Evolutionary conservation across 2,888 invertebrate species (phyloP).

Genomic region (Malachius bipustulatus): DNA sequence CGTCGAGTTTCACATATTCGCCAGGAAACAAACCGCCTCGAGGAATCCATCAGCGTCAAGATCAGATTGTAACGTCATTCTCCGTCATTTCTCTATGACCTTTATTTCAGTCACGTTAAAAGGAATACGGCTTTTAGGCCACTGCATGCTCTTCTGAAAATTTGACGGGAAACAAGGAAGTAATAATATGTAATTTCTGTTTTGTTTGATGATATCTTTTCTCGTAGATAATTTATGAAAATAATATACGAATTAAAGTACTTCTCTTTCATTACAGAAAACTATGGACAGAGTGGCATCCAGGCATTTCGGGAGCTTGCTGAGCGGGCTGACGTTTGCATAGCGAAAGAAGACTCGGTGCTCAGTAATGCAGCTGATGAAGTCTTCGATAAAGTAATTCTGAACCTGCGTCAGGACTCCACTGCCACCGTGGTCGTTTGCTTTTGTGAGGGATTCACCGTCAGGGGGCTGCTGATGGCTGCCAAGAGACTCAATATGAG

Average conservation of each 20-base stretch:
- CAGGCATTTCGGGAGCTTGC: conserved; percentile 62
- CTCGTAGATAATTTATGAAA: conserved; percentile 9
- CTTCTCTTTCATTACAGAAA: conserved; percentile 44
- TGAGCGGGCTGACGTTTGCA: conserved; percentile 53
- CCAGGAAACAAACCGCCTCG: too few species aligned
- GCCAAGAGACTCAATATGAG: conserved; percentile 44
- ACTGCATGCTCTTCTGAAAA: too few species aligned
- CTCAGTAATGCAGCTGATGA: conserved; percentile 46
- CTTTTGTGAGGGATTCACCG: conserved; percentile 68
- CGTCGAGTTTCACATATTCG: too few species aligned
- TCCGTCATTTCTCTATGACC: too few species aligned
- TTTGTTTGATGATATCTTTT: too few species aligned
- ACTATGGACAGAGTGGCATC: conserved; percentile 65
- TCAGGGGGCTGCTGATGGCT: conserved; percentile 51
- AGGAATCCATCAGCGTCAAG: too few species aligned
- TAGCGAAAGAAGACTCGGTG: conserved; percentile 55
- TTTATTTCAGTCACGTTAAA: too few species aligned
- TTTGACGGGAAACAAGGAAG: too few species aligned
- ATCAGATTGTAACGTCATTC: too few species aligned
- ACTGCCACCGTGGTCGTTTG: conserved; percentile 56
- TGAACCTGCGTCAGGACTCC: conserved; percentile 42
- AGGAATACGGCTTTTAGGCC: too few species aligned
- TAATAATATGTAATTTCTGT: too few species aligned
- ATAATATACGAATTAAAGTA: too few species aligned
- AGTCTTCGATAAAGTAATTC: conserved; percentile 44